Conservation (phyloP, 2,113 vertebrate species). For the Petroica traversi region DNA sequence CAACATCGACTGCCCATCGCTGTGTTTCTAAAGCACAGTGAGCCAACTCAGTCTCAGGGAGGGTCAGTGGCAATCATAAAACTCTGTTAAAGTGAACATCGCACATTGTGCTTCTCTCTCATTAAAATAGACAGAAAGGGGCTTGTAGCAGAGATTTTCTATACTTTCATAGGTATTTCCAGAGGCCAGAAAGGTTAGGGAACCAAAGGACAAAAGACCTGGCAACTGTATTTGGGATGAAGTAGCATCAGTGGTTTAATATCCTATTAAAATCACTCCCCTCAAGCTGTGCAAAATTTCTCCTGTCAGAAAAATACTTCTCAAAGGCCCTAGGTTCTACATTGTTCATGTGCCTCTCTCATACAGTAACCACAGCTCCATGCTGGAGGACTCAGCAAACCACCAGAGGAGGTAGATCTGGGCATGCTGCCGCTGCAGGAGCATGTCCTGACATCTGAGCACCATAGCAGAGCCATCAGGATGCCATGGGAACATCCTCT, state of each 20-base stretch:
- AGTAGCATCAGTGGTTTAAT: background rate
- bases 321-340: background rate
- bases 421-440: background rate
- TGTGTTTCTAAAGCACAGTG: background rate
- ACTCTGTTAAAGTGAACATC: background rate
- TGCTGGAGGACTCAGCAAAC: background rate
- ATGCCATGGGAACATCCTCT: background rate
- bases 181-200: background rate
- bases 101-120: background rate
- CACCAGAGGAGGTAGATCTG: background rate
- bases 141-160: background rate
- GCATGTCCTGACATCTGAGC: background rate
- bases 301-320: background rate
- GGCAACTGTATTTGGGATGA: background rate
- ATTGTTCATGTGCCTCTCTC: background rate
- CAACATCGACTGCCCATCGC: background rate
- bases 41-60: background rate
- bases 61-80: background rate
- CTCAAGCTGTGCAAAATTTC: conserved; percentile 3
- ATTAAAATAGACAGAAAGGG: background rate
- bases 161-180: background rate
- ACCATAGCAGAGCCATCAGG: background rate
- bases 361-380: background rate
- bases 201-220: background rate
- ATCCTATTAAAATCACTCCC: background rate